These are phyloP conservation scores for Bombus superbus DNA, from an alignment of 1,140 invertebrate species.

Conservation along the genomic window DNA sequence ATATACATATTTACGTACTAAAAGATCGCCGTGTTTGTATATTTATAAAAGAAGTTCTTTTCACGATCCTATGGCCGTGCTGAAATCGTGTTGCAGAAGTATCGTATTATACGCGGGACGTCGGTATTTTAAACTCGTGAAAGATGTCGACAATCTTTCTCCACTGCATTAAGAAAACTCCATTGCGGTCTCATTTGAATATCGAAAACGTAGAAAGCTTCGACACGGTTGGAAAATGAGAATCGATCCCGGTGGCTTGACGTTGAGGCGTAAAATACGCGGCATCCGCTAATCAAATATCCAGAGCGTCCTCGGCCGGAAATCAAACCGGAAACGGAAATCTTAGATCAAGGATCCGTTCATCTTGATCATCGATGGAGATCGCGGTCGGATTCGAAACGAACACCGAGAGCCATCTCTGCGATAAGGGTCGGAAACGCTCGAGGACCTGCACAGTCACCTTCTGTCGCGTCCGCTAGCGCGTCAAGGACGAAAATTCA, in stretches of 20 bases:
- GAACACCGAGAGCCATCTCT: conserved; percentile 40
- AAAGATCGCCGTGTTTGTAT: too few relatives aligned
- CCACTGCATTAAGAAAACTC: background rate
- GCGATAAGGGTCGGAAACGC: conserved; percentile 27
- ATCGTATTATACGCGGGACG: too few relatives aligned
- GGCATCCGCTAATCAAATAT: conserved; percentile 60
- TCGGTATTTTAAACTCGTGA: too few relatives aligned
- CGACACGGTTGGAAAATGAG: conserved; percentile 14
- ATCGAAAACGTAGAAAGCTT: background rate
- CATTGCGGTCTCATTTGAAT: background rate
- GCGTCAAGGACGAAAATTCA: conserved; percentile 45
- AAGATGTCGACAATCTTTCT: background rate
- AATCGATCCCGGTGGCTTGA: conserved; percentile 43
- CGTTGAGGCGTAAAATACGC: conserved; percentile 41
- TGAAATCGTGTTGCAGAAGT: too few relatives aligned
- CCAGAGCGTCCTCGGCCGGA: conserved; percentile 47
- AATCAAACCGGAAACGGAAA: conserved; percentile 63
- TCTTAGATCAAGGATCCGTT: conserved; percentile 60
- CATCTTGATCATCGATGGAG: conserved; percentile 44
- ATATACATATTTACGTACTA: too few relatives aligned
- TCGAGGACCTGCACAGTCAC: background rate
- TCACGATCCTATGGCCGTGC: too few relatives aligned
- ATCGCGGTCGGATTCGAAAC: conserved; percentile 46
- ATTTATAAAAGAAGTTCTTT: too few relatives aligned
- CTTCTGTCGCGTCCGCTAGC: background rate